Conservation (phyloP, 2,888 invertebrate species). For the Syrista parreyssii region DNA sequence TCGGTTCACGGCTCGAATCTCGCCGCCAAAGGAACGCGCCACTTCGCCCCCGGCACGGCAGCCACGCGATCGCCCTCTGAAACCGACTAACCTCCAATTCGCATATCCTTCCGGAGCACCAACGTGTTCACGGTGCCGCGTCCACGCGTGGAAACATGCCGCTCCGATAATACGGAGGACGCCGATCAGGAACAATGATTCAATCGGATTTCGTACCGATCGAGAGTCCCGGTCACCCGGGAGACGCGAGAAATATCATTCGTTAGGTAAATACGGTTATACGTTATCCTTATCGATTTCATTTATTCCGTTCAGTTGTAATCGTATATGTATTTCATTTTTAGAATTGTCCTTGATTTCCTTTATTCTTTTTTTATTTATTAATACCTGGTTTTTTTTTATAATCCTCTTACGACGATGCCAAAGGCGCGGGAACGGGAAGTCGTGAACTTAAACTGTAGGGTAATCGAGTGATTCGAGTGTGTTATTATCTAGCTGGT, state of each 20-base stretch:
- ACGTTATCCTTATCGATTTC: not conserved
- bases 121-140: slow-evolving; percentile 18
- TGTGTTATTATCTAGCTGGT: not conserved
- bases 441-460: not conserved
- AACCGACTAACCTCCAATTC: slow-evolving; percentile 57
- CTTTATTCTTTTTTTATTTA: not conserved
- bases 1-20: slow-evolving; percentile 55
- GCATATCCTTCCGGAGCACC: slow-evolving; percentile 32
- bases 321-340: not conserved
- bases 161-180: slow-evolving; percentile 7
- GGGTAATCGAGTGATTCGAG: not conserved
- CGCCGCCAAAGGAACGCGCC: slow-evolving; percentile 60
- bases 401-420: not conserved
- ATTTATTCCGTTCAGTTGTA: not conserved
- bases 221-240: not conserved
- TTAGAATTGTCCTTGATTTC: not conserved
- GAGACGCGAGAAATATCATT: not conserved
- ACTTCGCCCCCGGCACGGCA: slow-evolving; percentile 61
- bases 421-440: not conserved
- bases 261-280: not conserved
- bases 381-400: not conserved
- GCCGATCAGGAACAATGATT: not conserved
- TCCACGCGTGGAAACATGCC: slow-evolving; percentile 4
- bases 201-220: not conserved
- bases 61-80: slow-evolving; percentile 50